Conservation (phyloP, 2,797 vertebrate genomes). For the Sarcophilus harrisii region DNA sequence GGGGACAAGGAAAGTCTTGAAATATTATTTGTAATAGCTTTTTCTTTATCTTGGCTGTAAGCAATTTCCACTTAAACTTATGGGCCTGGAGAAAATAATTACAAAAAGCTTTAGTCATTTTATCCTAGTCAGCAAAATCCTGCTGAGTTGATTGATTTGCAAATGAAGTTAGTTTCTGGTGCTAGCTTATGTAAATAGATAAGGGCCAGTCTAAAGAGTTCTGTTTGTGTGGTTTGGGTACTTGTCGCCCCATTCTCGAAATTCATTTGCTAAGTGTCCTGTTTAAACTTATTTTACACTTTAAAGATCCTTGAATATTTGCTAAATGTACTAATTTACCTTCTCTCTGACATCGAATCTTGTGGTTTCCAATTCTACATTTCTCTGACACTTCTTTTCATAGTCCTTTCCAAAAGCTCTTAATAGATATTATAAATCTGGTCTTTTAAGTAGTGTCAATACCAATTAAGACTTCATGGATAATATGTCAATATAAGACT, state of each 20-base stretch:
- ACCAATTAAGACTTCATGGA: slow-evolving; percentile 19
- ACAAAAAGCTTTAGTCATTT: slow-evolving; percentile 29
- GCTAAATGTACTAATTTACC: slow-evolving; percentile 54
- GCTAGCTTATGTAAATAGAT: not conserved
- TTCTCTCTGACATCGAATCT: slow-evolving; percentile 47
- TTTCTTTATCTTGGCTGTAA: slow-evolving; percentile 54
- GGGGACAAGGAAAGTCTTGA: slow-evolving; percentile 18
- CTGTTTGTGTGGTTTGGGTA: not conserved
- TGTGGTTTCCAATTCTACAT: slow-evolving; percentile 66
- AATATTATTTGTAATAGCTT: slow-evolving; percentile 48
- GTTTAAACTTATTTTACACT: slow-evolving; percentile 61
- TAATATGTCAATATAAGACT: slow-evolving; percentile 66
- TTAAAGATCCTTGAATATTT: slow-evolving; percentile 31
- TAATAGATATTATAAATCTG: slow-evolving; percentile 72
- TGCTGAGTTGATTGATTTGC: not conserved
- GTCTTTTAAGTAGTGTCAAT: slow-evolving; percentile 63
- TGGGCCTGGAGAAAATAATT: slow-evolving; percentile 53
- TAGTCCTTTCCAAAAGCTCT: slow-evolving; percentile 72
- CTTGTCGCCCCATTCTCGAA: slow-evolving; percentile 14
- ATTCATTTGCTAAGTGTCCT: not conserved
- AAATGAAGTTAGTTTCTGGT: slow-evolving; percentile 21
- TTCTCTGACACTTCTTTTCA: slow-evolving; percentile 68
- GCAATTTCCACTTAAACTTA: slow-evolving; percentile 32
- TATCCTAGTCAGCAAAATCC: slow-evolving; percentile 34
- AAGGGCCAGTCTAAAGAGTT: not conserved